Evolutionary conservation across 1,140 invertebrate genomes (phyloP), one percentile per base, ranked within the genome.

Genomic region (Homarus americanus): DNA sequence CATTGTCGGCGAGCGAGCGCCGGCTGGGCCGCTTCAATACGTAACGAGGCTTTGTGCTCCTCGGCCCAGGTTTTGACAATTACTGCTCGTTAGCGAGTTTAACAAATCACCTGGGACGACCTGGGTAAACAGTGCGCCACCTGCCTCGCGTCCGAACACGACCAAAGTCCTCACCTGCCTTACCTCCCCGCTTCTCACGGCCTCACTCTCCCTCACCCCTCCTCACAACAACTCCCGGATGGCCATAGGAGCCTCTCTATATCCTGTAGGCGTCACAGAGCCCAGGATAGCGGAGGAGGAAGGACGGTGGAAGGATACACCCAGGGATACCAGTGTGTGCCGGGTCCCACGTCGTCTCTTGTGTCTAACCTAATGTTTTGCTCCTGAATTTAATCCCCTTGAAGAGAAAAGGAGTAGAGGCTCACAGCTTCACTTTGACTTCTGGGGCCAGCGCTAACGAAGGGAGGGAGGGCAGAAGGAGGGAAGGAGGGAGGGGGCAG

Each of bases 31-130:
- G 53, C 87, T 88, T 88, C 87, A 88, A 88, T 85, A 78, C 63
- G 36, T 66, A 40, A 85, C 44, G 76, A 91, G 82, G 63, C 66
- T 69, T 80, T 91, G 75, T 89, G 87, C 79, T 28, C 40, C 24
- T 75, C 75, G 40, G 75, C 84, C 78, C 75, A 91, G 83, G 91
- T 91, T 91, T 91, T 91, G 91, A 91, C 91, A 91, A 91, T 91
- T 91, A 91, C 91, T 24, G 83, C 91, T 91, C 91, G 91, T 91
- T 91, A 91, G 83, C 91, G 83, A 91, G 91, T 87, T 91, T 91
- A 91, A 91, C 91, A 91, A 91, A 91, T 91, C 91, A 91, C 84
- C 78, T 72, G 91, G 91, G 91, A 91, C 73, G 17, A 15, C 10
- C 36, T 40, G 36, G n/a, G 79, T 82, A 82, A 89, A 89, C 87